phyloP scores from a whole-genome alignment of 2,113 vertebrate species.

The Gymnocephalus cernua region DNA sequence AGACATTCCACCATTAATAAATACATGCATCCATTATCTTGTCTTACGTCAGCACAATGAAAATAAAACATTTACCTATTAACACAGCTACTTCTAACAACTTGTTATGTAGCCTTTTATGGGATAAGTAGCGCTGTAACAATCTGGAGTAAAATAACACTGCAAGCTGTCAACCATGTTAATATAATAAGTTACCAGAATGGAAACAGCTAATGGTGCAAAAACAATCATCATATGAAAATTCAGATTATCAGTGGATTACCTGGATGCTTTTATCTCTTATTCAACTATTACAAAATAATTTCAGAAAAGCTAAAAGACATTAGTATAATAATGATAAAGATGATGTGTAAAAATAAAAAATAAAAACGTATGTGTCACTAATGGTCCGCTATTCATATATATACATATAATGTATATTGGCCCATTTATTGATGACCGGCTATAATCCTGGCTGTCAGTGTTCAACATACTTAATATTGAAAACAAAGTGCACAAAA shows the following conservation, averaged over 20 bases:
- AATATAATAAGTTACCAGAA: conserved; percentile 44
- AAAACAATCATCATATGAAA: conserved; percentile 57
- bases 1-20: conserved; percentile 81
- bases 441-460: conserved; percentile 57
- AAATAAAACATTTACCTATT: conserved; percentile 41
- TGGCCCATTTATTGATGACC: conserved; percentile 63
- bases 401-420: not conserved
- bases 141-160: conserved; percentile 54
- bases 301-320: conserved; percentile 37
- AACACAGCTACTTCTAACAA: conserved; percentile 43
- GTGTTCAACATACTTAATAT: conserved; percentile 59
- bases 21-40: conserved; percentile 80
- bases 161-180: conserved; percentile 56
- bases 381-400: conserved; percentile 63
- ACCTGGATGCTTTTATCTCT: conserved; percentile 22
- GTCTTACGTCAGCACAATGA: conserved; percentile 62
- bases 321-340: conserved; percentile 30
- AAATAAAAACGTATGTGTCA: conserved; percentile 30
- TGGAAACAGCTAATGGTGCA: conserved; percentile 63
- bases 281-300: conserved; percentile 59
- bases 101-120: conserved; percentile 43
- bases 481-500: conserved; percentile 74
- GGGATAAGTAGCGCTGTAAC: conserved; percentile 26
- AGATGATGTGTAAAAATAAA: conserved; percentile 12
- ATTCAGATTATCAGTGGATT: conserved; percentile 39